phyloP scores from a whole-genome alignment of 1,140 invertebrate genomes.

The Acromyrmex charruanus region DNA sequence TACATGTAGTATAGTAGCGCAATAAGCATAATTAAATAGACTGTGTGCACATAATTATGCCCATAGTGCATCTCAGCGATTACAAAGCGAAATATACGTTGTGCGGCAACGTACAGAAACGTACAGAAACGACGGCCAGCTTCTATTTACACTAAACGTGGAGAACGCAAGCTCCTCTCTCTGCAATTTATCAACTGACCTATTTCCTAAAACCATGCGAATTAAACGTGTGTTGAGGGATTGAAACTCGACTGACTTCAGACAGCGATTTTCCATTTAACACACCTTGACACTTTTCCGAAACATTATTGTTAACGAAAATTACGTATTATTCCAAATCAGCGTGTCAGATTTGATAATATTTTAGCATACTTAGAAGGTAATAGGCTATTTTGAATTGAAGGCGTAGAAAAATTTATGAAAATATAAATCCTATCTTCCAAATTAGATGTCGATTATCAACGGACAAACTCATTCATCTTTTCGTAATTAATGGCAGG shows the following conservation, averaged over 20 bases:
- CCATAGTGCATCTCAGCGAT: constrained; percentile 56
- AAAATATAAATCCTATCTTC: not conserved
- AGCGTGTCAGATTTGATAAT: not conserved
- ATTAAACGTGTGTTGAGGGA: constrained; percentile 27
- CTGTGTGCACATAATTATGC: constrained; percentile 71
- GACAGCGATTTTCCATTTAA: constrained; percentile 17
- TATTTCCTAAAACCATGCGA: constrained; percentile 70
- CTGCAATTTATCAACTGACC: constrained; percentile 74
- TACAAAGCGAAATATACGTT: constrained; percentile 72
- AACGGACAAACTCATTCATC: not conserved
- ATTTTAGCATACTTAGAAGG: not conserved
- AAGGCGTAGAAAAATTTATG: not conserved
- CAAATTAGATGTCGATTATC: not conserved
- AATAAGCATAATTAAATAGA: constrained; percentile 74
- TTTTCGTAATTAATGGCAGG: constrained; percentile 20
- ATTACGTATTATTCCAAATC: not conserved
- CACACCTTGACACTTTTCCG: not conserved
- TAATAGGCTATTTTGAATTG: not conserved
- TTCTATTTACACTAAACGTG: constrained; percentile 22
- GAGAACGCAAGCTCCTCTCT: constrained; percentile 29
- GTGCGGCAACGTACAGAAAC: constrained; percentile 39
- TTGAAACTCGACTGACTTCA: constrained; percentile 21
- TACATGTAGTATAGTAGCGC: constrained; percentile 32
- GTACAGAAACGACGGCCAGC: constrained; percentile 35
- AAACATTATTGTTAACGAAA: not conserved